These are phyloP conservation scores for Helleia helle DNA, from an alignment of 2,888 invertebrate species.

Conservation along the genomic window DNA sequence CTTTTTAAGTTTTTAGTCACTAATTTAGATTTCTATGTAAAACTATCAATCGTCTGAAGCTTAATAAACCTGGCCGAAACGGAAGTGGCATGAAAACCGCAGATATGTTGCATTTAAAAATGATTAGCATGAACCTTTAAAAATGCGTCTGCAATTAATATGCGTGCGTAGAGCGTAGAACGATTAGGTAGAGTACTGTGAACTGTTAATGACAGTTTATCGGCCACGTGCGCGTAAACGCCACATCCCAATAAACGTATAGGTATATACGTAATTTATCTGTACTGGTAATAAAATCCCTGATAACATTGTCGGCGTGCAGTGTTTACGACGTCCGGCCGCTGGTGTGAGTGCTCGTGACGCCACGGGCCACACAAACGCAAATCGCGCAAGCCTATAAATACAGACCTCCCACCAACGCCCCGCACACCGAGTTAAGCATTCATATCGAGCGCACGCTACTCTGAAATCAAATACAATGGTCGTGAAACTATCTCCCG, in stretches of 20 bases:
- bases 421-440: conserved; percentile 26
- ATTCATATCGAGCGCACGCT: conserved; percentile 22
- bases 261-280: neutral
- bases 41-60: no score
- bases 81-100: no score
- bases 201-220: neutral
- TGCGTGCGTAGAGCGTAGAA: neutral
- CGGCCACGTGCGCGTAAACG: conserved; percentile 4
- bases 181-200: neutral
- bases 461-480: conserved; percentile 19
- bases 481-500: conserved; percentile 31
- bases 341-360: conserved; percentile 15
- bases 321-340: conserved; percentile 25
- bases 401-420: conserved; percentile 20
- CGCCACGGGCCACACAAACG: conserved; percentile 20
- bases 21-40: no score
- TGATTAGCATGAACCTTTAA: no score
- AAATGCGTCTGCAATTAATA: no score
- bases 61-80: no score
- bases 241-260: neutral
- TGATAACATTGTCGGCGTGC: conserved; percentile 22
- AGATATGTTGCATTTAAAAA: no score
- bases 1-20: no score
- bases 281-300: conserved; percentile 10
- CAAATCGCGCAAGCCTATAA: conserved; percentile 23